These are phyloP conservation scores for Dryobates pubescens DNA, from an alignment of 2,797 vertebrate species.

Conservation along the genomic window DNA sequence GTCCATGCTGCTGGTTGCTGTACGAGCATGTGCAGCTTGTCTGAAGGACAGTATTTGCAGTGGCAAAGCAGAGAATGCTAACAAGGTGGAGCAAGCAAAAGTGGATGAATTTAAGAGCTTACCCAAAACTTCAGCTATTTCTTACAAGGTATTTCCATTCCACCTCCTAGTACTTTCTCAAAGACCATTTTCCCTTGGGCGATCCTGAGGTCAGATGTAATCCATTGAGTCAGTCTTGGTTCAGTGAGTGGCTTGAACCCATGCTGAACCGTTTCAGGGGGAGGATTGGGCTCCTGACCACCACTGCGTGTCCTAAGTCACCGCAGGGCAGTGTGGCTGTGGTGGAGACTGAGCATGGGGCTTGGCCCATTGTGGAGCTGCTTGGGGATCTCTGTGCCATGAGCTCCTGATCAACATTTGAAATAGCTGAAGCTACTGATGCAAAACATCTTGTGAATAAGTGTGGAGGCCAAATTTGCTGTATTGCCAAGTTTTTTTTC, in stretches of 20 bases:
- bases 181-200: background rate
- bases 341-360: rapidly evolving
- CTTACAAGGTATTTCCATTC: background rate
- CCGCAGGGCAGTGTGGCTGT: rapidly evolving
- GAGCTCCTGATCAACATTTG: rapidly evolving
- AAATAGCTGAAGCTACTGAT: background rate
- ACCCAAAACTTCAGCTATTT: background rate
- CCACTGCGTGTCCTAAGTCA: rapidly evolving
- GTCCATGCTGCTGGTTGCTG: background rate
- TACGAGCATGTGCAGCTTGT: background rate
- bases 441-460: background rate
- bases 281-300: rapidly evolving
- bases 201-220: background rate
- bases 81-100: background rate
- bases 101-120: background rate
- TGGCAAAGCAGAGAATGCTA: background rate
- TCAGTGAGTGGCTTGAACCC: background rate
- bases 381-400: background rate
- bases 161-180: background rate
- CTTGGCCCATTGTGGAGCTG: rapidly evolving
- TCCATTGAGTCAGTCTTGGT: rapidly evolving
- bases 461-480: background rate
- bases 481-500: background rate
- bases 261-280: rapidly evolving
- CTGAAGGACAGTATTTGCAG: background rate